Evolutionary conservation across 2,888 invertebrate species (phyloP).

Genomic region (Caenorhabditis japonica): DNA sequence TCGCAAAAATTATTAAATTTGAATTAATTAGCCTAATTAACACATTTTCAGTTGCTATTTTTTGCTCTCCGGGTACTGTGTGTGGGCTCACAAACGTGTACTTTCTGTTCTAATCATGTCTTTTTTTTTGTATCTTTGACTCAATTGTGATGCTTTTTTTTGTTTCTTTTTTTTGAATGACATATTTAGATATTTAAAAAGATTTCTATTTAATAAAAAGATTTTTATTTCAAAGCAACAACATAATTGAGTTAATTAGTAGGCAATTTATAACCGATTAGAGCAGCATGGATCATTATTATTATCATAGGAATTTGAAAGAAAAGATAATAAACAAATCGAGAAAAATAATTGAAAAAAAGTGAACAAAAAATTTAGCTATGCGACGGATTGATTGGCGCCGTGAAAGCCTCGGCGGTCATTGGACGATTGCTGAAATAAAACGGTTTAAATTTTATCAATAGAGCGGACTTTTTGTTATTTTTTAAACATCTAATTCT

Average conservation of each 20-base stretch:
- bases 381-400: constrained; percentile 76
- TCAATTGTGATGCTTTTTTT: constrained; percentile 19
- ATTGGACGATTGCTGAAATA: constrained; percentile 76
- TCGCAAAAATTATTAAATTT: no score
- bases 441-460: background rate
- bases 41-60: constrained; percentile 2
- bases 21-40: constrained; percentile 26
- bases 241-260: no score
- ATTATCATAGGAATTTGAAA: no score
- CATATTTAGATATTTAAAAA: background rate
- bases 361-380: constrained; percentile 46
- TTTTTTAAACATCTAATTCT: background rate
- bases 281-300: no score
- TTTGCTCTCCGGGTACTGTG: constrained; percentile 27
- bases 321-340: no score
- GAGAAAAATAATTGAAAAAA: constrained; percentile 12
- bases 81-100: constrained; percentile 45
- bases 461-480: background rate
- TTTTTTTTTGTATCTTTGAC: no score
- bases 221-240: background rate
- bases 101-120: no score
- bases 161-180: background rate
- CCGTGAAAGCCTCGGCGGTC: constrained; percentile 77
- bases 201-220: constrained; percentile 27
- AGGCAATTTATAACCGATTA: no score